Evolutionary conservation across 2,888 invertebrate genomes (phyloP), one percentile per base, ranked within the genome.

Genomic region (Heliconius sara): DNA sequence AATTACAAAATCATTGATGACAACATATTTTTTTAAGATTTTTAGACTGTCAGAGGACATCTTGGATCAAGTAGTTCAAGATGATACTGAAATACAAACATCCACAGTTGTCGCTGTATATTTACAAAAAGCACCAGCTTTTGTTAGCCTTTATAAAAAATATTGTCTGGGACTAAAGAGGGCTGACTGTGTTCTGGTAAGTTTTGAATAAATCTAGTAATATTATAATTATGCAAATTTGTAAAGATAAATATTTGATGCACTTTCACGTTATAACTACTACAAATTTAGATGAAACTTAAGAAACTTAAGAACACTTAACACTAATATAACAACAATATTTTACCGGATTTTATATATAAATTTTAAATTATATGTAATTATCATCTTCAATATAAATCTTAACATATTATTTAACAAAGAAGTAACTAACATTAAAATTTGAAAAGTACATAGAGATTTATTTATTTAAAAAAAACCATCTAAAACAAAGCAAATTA

Each of bases 121-220:
- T 89, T 94, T 97, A 72, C 96, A 96, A 72, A 97, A 97, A 92
- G 96, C 97, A 81, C 96, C 96, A 84, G 96, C 96, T 86, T 97
- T 98, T 86, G 97, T 97, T 88, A 96, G 97, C 75, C 96, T 97
- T 73, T 98, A 98, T 91, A 97, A 97, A 90, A 96, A 97, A 87
- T 98, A 98, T 92, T 97, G 98, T 89, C 96, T 97, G 85, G 98
- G 98, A 82, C 96, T 98, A 82, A 98, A 98, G 89, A 96, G 97
- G 88, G 98, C 98, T 74, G 98, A 98, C 88, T 98, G 98, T 89
- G 97, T 98, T 75, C 95, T 98, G 92, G 98, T 97, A 84, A 92
- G 91, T 77, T 68, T 43, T 57, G 22, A 22, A 57, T 22, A 22
- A 57, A 6, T 10, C n/a, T 57, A 9, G 3, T 57, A 57, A 47